phyloP scores from a whole-genome alignment of 2,113 vertebrate genomes.

The Catagonus wagneri region DNA sequence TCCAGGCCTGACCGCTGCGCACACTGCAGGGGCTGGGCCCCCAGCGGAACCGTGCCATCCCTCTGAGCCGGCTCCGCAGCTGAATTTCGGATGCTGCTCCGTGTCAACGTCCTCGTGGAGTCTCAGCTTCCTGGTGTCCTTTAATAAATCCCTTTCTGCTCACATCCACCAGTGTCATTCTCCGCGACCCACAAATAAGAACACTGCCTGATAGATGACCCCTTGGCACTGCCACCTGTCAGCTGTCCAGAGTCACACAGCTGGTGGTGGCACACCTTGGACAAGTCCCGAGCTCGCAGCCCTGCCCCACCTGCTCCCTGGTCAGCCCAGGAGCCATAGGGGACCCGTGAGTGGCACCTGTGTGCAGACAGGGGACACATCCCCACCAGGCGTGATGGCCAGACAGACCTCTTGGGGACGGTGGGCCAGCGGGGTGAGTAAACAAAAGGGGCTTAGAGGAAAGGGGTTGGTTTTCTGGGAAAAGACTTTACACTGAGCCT shows the following conservation, averaged over 20 bases:
- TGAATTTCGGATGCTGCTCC: not conserved
- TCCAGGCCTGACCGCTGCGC: not conserved
- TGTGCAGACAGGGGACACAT: not conserved
- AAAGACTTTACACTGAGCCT: fast-evolving
- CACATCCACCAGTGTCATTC: not conserved
- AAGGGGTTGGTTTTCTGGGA: not conserved
- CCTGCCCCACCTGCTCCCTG: fast-evolving
- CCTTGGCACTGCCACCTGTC: not conserved
- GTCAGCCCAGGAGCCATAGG: not conserved
- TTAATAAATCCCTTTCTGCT: not conserved
- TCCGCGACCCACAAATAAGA: not conserved
- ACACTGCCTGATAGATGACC: not conserved
- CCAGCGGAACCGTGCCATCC: fast-evolving
- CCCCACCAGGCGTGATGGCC: not conserved
- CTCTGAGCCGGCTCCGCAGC: not conserved
- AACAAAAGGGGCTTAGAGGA: not conserved
- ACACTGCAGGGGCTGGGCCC: not conserved
- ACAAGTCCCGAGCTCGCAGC: fast-evolving
- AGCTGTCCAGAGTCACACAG: not conserved
- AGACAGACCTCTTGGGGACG: not conserved
- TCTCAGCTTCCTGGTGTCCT: not conserved
- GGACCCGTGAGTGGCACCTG: fast-evolving
- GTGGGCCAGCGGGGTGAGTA: not conserved
- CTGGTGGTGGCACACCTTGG: not conserved
- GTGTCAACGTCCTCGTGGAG: not conserved